These are phyloP conservation scores for Capitella teleta DNA, from an alignment of 1,140 invertebrate species.

Conservation along the genomic window DNA sequence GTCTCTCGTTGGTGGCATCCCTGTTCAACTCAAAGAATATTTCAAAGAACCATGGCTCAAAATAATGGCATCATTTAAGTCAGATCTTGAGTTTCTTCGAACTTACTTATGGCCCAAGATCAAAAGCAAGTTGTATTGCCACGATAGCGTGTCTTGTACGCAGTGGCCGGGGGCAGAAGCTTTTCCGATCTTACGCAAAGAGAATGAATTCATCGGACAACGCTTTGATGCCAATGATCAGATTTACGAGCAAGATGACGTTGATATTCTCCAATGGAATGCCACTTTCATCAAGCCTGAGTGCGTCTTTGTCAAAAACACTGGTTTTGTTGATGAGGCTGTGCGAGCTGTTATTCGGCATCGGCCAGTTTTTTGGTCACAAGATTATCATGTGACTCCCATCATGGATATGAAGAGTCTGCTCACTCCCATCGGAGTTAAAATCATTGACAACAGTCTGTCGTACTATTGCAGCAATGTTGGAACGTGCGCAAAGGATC, in stretches of 20 bases:
- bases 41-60: not conserved
- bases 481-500: conserved; percentile 13
- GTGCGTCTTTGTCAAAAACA: conserved; percentile 14
- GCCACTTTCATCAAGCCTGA: not conserved
- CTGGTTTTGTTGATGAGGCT: conserved; percentile 10
- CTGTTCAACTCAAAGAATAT: not conserved
- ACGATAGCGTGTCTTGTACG: conserved; percentile 13
- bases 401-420: conserved; percentile 13
- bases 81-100: conserved; percentile 6
- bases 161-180: conserved; percentile 7
- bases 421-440: conserved; percentile 12
- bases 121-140: conserved; percentile 2
- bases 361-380: conserved; percentile 12
- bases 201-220: conserved; percentile 12
- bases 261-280: conserved; percentile 6
- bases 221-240: conserved; percentile 13
- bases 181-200: conserved; percentile 11
- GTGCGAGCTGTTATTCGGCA: conserved; percentile 9
- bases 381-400: conserved; percentile 13
- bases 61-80: conserved; percentile 2
- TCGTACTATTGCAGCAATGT: conserved; percentile 10
- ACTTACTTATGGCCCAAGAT: conserved; percentile 7
- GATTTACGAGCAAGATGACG: not conserved
- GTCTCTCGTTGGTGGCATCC: conserved; percentile 9
- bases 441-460: conserved; percentile 13